A percentile compares a stretch with the other conserved stretches of the same genome.
Conservation (phyloP, 2,113 vertebrate species). For the Cynocephalus volans region DNA sequence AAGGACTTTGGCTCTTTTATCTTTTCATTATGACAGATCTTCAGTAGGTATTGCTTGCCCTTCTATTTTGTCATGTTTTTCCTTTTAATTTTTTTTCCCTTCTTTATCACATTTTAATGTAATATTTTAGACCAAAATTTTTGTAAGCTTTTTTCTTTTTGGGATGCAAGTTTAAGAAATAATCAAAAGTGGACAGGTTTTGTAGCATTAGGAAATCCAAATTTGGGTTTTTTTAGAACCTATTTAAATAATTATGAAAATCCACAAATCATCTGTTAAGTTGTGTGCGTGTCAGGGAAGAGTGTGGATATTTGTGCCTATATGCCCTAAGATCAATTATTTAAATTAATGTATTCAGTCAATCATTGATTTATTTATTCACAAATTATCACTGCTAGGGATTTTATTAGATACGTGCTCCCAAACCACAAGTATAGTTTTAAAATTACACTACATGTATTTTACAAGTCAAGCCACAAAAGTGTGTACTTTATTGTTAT, state of each 20-base stretch:
- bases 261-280: not conserved
- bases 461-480: not conserved
- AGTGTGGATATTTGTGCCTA: not conserved
- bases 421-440: not conserved
- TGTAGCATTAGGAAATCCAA: not conserved
- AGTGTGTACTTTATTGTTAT: not conserved
- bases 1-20: not conserved
- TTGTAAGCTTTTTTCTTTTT: not conserved
- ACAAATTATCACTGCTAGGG: not conserved
- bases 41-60: not conserved
- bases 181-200: not conserved
- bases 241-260: not conserved
- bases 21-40: not conserved
- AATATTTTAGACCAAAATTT: not conserved
- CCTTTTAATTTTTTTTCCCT: not conserved
- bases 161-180: not conserved
- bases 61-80: not conserved
- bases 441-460: not conserved
- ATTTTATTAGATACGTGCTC: not conserved
- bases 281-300: not conserved
- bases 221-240: not conserved
- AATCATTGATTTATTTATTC: not conserved
- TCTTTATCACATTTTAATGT: not conserved
- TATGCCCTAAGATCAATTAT: accelerated
- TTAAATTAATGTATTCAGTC: not conserved